Evolutionary conservation across 2,797 vertebrate genomes (phyloP), one percentile per base, ranked within the genome.

Genomic region (Macroramphosus scolopax): DNA sequence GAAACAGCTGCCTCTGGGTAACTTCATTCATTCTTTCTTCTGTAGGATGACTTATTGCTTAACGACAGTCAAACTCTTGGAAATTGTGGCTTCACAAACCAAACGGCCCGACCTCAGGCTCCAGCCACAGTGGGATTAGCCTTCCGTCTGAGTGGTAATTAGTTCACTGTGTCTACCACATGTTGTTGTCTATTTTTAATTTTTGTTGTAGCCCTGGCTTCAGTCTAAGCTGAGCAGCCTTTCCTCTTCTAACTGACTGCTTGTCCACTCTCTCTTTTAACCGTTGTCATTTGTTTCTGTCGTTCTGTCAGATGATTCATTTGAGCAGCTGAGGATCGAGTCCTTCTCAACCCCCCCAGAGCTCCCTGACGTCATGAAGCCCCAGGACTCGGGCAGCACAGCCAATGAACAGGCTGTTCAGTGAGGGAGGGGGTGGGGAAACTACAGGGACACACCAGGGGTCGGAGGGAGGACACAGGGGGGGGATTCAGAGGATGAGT

Each of bases 351-450:
- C 92, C 63, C 94, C 94, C 1, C 94, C 93, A 0, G 94, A 95
- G 78, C 92, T 96, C 44, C 94, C 94, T 0, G 94, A 96, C 16
- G 94, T 96, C 64, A 96, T 95, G 94, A 96, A 95, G 82, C 94
- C 94, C 0, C 94, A 96, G 80, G 94, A 96, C 75, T 94, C 93
- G 2, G 88, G 93, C 77, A 93, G 92, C 85, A 92, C 92, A 39
- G 87, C 92, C 68, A 95, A 94, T 1, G 93, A 96, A 58, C 94
- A 95, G 81, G 90, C 93, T 0, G 92, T 96, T 50, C 93, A 95
- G 91, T 95, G 91, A 95, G 70, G 49, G 33, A 53, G 16, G 53
- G 37, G n/a, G 13, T 6, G 4, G 32, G 38, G 29, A 45, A 16
- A 53, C 9, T 0, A 49, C 50, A 59, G 63, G 58, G 48, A 62